Evolutionary conservation across 1,140 invertebrate genomes (phyloP).

Genomic region (Microplitis demolitor): DNA sequence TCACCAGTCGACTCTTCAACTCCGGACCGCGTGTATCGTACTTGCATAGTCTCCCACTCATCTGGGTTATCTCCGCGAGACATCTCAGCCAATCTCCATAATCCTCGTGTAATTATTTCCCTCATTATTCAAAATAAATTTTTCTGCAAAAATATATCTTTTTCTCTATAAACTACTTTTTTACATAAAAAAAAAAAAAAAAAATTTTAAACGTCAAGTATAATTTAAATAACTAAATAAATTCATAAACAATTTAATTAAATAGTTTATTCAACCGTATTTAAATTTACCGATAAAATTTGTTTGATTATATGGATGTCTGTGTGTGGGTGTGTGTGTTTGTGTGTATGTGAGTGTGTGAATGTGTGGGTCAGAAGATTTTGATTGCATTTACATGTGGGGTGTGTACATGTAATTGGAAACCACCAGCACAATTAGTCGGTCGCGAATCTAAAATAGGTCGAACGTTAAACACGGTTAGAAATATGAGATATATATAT

Average conservation of each 20-base stretch:
- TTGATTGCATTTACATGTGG: constrained; percentile 7
- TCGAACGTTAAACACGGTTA: constrained; percentile 11
- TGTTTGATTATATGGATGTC: not conserved
- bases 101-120: not conserved
- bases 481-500: not conserved
- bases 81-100: not conserved
- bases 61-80: not conserved
- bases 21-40: constrained; percentile 49
- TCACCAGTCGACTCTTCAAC: constrained; percentile 56
- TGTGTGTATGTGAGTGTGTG: too few relatives aligned
- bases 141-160: not conserved
- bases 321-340: too few relatives aligned
- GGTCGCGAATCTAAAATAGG: not conserved
- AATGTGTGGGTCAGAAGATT: not conserved
- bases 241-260: not conserved
- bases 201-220: not conserved
- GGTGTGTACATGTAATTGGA: constrained; percentile 11
- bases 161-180: too few relatives aligned
- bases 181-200: too few relatives aligned
- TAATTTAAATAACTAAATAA: not conserved
- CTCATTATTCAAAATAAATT: not conserved
- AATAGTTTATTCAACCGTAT: not conserved
- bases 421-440: constrained; percentile 9
- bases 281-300: not conserved
- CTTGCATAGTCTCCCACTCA: not conserved